Evolutionary conservation across 2,113 vertebrate genomes (phyloP).

Genomic region (Lichenostomus cassidix): DNA sequence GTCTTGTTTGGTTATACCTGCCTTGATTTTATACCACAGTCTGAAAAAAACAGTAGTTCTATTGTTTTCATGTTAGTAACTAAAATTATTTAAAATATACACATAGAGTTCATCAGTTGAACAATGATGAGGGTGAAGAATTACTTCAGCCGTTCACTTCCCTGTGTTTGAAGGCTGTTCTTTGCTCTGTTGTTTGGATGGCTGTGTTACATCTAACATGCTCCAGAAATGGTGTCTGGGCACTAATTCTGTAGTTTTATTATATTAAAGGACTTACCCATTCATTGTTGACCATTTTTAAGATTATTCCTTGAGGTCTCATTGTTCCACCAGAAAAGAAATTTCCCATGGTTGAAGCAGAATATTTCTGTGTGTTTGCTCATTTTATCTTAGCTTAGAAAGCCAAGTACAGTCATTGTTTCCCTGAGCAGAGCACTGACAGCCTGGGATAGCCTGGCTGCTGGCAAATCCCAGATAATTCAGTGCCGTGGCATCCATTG

Average conservation of each 20-base stretch:
- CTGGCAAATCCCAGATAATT: background rate
- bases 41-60: background rate
- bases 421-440: background rate
- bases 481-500: accelerated
- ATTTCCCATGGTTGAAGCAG: background rate
- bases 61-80: background rate
- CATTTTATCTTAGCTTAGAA: background rate
- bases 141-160: background rate
- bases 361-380: background rate
- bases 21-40: background rate
- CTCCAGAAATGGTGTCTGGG: background rate
- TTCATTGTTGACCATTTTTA: background rate
- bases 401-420: background rate
- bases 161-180: background rate
- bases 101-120: background rate
- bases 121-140: background rate
- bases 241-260: background rate
- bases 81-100: background rate
- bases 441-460: background rate
- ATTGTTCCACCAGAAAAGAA: background rate
- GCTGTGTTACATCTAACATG: background rate
- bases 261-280: background rate
- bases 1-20: background rate
- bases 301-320: background rate
- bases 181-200: background rate